Evolutionary conservation across 2,797 vertebrate genomes (phyloP).

Genomic region (Sparus aurata): DNA sequence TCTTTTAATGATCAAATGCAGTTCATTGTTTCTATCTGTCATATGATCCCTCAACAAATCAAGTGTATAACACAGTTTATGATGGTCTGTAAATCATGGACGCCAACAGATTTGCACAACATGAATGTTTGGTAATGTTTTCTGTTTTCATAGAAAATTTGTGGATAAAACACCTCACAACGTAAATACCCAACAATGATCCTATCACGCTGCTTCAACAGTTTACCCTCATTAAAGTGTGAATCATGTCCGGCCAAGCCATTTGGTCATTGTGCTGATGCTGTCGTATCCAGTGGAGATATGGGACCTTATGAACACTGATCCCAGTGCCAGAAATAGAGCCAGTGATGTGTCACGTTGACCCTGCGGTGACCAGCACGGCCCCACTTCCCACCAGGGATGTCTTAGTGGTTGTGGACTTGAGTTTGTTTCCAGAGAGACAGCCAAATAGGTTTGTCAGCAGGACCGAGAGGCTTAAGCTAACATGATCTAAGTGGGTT

Average conservation of each 20-base stretch:
- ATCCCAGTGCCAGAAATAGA: conserved; percentile 59
- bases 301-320: conserved; percentile 61
- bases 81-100: conserved; percentile 3
- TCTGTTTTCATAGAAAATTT: conserved; percentile 20
- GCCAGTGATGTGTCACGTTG: conserved; percentile 70
- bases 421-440: conserved; percentile 66
- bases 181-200: conserved; percentile 53
- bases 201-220: conserved; percentile 40
- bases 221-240: conserved; percentile 47
- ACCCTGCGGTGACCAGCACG: conserved; percentile 69
- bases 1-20: conserved; percentile 29
- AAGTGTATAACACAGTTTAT: neutral
- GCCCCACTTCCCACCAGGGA: conserved; percentile 56
- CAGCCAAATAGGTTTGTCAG: conserved; percentile 69
- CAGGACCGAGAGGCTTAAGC: conserved; percentile 60
- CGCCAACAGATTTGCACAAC: conserved; percentile 22
- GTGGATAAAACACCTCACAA: conserved; percentile 47
- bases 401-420: conserved; percentile 37
- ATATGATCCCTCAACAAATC: conserved; percentile 17
- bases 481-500: conserved; percentile 68
- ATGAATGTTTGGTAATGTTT: conserved; percentile 8
- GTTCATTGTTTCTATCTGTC: conserved; percentile 24
- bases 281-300: conserved; percentile 53
- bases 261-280: conserved; percentile 51
- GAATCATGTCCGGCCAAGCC: conserved; percentile 52